Base-by-base conservation (phyloP, 2,888 invertebrate species). In the Leptopterna dolabrata region DNA sequence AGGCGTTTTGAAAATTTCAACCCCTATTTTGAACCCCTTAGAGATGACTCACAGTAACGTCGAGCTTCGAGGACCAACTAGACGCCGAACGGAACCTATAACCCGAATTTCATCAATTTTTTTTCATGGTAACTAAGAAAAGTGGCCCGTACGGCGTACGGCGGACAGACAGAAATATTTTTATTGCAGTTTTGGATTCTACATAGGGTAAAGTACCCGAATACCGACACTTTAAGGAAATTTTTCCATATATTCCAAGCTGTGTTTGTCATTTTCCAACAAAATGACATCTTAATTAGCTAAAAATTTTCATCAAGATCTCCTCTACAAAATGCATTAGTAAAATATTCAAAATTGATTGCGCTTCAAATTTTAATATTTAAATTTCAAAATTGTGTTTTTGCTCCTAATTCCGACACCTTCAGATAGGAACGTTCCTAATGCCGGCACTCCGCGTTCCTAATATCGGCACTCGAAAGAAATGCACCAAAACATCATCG, bases 361-460 rank as follows among this genome's bases (percentile, higher is more conserved):
- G 63, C 63, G 19, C 24, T 63, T 63, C 24, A 63, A 0, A 63
- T 63, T 63, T 63, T 7, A 63, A 63, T 63, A 63, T 63, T 63
- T 27, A 63, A 63, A 63, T 63, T 63, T 63, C 63, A 63, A 63
- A 63, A 63, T 63, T 63, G 63, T 63, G 63, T 63, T 63, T 63
- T 6, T 63, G 63, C 63, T 63, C 63, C 63, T 63, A 63, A 63
- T 63, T 24, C 63, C 63, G 63, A 63, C 63, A 63, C 63, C 19
- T 63, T 63, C 63, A 63, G 63, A 63, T 63, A 13, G 63, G 24
- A 63, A 63, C 24, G 63, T 63, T 63, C 63, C 7, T 63, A 63
- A 63, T 63, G 63, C 63, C 63, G 63, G 27, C 63, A 63, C 63
- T 63, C 24, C 24, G 24, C 63, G 63, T 63, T 24, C 63, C 63